Conservation (phyloP, 1,140 invertebrate genomes). For the Drosophila nebulosa region DNA sequence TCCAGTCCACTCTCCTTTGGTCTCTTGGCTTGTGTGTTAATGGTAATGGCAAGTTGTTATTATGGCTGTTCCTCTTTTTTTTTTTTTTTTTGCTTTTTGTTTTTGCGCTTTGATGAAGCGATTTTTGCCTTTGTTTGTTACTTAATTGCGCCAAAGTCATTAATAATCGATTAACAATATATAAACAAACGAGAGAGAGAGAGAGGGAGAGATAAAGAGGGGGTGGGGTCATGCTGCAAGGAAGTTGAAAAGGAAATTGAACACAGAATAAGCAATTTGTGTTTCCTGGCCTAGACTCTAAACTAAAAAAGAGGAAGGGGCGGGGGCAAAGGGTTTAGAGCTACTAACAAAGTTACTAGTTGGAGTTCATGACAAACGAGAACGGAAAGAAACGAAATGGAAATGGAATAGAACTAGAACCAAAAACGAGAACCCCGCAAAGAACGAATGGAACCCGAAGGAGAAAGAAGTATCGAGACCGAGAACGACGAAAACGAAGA, state of each 20-base stretch:
- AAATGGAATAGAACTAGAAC: too few relatives aligned
- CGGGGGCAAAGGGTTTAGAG: background rate
- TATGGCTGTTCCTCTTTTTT: background rate
- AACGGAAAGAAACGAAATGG: too few relatives aligned
- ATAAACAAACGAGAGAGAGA: conserved; percentile 13
- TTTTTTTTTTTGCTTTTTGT: background rate
- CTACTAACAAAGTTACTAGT: background rate
- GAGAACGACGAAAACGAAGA: too few relatives aligned
- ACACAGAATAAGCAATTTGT: conserved; percentile 16
- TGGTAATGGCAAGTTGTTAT: conserved; percentile 50
- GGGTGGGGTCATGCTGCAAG: conserved; percentile 3
- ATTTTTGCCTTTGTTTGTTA: conserved; percentile 63
- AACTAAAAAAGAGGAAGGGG: background rate
- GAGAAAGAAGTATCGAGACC: too few relatives aligned
- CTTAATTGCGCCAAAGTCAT: conserved; percentile 75
- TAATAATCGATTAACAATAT: conserved; percentile 74
- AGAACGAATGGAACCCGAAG: too few relatives aligned
- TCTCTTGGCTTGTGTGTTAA: conserved; percentile 26
- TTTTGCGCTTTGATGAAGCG: conserved; percentile 31
- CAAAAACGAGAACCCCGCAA: too few relatives aligned
- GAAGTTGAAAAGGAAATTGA: conserved; percentile 15
- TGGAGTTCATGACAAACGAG: background rate
- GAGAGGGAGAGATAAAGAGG: background rate
- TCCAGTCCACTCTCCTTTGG: conserved; percentile 8
- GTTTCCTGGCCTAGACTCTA: conserved; percentile 23